phyloP scores from a whole-genome alignment of 30 jellyfish, hydroid and myxozoan species.

The Rhopilema esculentum region DNA sequence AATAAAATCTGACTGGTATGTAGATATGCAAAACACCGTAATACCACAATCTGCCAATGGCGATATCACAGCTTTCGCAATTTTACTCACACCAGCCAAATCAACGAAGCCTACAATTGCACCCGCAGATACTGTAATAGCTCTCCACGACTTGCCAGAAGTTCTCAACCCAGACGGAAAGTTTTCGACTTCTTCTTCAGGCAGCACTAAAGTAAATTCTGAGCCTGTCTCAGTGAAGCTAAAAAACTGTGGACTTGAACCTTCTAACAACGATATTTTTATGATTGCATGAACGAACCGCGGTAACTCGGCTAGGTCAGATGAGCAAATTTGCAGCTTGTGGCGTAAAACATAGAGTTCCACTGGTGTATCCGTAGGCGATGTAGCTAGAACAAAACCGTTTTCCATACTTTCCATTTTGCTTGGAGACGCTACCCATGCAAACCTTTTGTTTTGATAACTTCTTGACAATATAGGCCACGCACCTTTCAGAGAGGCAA shows the following conservation, averaged over 20 bases:
- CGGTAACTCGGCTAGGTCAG: slow-evolving; percentile 31
- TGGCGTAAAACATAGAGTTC: slow-evolving; percentile 68
- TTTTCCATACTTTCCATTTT: slow-evolving; percentile 27
- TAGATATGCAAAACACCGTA: slow-evolving; percentile 93
- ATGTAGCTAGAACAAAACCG: slow-evolving; percentile 58
- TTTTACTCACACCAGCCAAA: slow-evolving; percentile 92
- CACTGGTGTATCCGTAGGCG: slow-evolving; percentile 89
- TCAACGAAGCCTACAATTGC: slow-evolving; percentile 86
- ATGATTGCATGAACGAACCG: slow-evolving; percentile 57
- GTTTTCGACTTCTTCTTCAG: slow-evolving; percentile 5
- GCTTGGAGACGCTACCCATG: neutral
- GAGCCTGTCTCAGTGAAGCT: slow-evolving; percentile 62
- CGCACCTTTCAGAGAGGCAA: neutral
- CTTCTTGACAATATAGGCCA: neutral
- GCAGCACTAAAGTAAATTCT: slow-evolving; percentile 52
- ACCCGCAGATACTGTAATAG: slow-evolving; percentile 96
- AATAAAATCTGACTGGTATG: slow-evolving; percentile 96
- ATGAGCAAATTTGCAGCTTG: slow-evolving; percentile 65
- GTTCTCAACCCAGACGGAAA: slow-evolving; percentile 54
- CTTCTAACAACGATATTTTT: slow-evolving; percentile 37
- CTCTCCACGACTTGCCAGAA: slow-evolving; percentile 91
- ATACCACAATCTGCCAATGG: slow-evolving; percentile 96
- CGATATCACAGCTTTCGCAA: slow-evolving; percentile 92
- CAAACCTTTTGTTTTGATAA: neutral
- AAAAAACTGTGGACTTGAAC: slow-evolving; percentile 64